Evolutionary conservation across 2,888 invertebrate species (phyloP), one percentile per base, ranked within the genome.

Genomic region (Agrochola circellaris): DNA sequence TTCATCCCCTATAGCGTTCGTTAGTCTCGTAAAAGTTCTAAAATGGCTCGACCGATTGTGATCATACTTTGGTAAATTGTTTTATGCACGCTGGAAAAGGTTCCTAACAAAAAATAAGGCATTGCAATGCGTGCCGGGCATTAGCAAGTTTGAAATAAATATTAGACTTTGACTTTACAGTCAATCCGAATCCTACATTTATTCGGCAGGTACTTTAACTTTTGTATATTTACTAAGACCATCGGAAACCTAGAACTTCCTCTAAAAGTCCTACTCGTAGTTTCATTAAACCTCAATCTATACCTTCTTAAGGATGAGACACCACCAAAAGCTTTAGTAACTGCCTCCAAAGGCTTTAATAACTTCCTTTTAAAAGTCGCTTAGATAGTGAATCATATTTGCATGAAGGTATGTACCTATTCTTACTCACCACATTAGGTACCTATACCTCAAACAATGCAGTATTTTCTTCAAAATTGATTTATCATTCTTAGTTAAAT

Each of bases 171-270:
- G 48, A 17, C 6, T 48, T 48, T 48, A 48, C 23, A 83, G 85
- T 88, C 82, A 75, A 80, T 75, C 72, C 67, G 74, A 79, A 81
- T 80, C 75, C 73, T 77, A 84, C 58, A 71, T 76, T 82, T 84
- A 88, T 88, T 89, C 84, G 83, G 7, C n/a, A 48, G 15, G 23
- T 45, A 84, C 38, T 34, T 51, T 26, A 67, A 34, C 8, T 69
- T 68, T 61, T 65, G 45, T 20, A 6, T 30, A 64, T 69, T 60
- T 62, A n/a, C 20, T 48, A 30, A 30, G 15, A 30, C 15, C 30
- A 23, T 51, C 0, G 20, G 15, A 65, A 26, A 26, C 15, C 23
- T 17, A 20, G 15, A 54, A 42, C 23, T 64, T 51, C 13, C 11
- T 68, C 17, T 42, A 67, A 3, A 48, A 15, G 1, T 6, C 6